Conservation (phyloP, 2,888 invertebrate species). For the Acronicta alni region DNA sequence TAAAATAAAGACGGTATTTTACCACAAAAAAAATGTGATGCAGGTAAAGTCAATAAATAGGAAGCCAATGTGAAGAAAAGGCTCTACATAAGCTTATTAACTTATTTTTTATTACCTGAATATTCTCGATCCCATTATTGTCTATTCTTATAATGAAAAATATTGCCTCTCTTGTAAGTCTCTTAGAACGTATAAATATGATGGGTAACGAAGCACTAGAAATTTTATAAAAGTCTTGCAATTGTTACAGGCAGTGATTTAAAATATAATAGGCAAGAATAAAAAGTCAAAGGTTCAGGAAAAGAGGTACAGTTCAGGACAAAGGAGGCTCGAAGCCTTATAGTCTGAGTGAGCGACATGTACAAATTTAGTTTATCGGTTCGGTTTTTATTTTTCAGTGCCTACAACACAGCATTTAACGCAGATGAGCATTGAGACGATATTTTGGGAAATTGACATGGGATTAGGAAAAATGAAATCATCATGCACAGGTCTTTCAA, state of each 20-base stretch:
- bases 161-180: slow-evolving; percentile 52
- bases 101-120: slow-evolving; percentile 66
- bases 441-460: too few relatives aligned
- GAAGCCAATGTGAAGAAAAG: slow-evolving; percentile 74
- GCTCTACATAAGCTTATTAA: slow-evolving; percentile 81
- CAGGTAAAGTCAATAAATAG: slow-evolving; percentile 82
- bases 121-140: slow-evolving; percentile 62
- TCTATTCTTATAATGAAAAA: slow-evolving; percentile 58
- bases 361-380: neutral
- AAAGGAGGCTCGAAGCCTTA: slow-evolving; percentile 18
- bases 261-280: slow-evolving; percentile 19
- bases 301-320: slow-evolving; percentile 7
- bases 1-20: slow-evolving; percentile 69
- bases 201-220: slow-evolving; percentile 25
- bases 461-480: too few relatives aligned
- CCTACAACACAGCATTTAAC: too few relatives aligned
- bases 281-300: slow-evolving; percentile 21
- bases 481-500: too few relatives aligned
- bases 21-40: slow-evolving; percentile 74
- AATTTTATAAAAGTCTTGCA: slow-evolving; percentile 18
- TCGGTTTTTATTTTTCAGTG: too few relatives aligned
- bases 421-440: too few relatives aligned
- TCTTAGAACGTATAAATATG: slow-evolving; percentile 19
- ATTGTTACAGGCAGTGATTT: slow-evolving; percentile 17
- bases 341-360: slow-evolving; percentile 15